Percentiles rank a stretch among this genome's conserved stretches.
Conservation (phyloP, 2,888 invertebrate genomes). For the Artemia sinica region DNA sequence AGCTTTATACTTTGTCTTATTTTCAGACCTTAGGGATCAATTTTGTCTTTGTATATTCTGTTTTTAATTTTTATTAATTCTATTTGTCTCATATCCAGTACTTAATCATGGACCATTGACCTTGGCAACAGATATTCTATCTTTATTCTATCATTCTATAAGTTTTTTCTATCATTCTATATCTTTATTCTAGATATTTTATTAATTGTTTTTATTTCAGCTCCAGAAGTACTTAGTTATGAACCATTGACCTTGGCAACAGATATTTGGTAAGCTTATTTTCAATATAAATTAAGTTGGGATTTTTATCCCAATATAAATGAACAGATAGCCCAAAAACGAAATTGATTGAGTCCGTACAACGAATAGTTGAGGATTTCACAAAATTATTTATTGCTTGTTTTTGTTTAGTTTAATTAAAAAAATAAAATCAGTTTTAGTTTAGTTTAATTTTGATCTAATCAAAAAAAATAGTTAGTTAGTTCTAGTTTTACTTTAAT, state of each 20-base stretch:
- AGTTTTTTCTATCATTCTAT: too few relatives aligned
- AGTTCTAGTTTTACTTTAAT: too few relatives aligned
- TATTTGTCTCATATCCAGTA: slow-evolving; percentile 35
- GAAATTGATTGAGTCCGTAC: not conserved
- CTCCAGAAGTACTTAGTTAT: slow-evolving; percentile 85
- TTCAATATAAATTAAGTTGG: slow-evolving; percentile 1
- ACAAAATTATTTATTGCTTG: not conserved
- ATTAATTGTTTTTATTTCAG: slow-evolving; percentile 33
- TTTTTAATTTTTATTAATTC: too few relatives aligned
- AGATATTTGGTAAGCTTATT: slow-evolving; percentile 59
- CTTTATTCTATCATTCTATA: slow-evolving; percentile 25
- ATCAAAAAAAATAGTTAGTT: too few relatives aligned
- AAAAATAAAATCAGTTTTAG: not conserved
- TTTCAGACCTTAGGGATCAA: too few relatives aligned
- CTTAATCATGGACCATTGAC: slow-evolving; percentile 86
- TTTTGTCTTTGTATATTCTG: too few relatives aligned
- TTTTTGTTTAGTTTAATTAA: not conserved
- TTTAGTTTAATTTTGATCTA: not conserved
- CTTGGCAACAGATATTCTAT: slow-evolving; percentile 86
- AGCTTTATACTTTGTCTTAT: too few relatives aligned
- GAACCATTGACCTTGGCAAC: slow-evolving; percentile 82
- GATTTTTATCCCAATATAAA: slow-evolving; percentile 7
- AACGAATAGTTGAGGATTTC: slow-evolving; percentile 5
- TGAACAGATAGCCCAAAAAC: not conserved
- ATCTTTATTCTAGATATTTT: too few relatives aligned